phyloP scores from a whole-genome alignment of 2,888 invertebrate genomes.

The Schrankia costaestrigalis region DNA sequence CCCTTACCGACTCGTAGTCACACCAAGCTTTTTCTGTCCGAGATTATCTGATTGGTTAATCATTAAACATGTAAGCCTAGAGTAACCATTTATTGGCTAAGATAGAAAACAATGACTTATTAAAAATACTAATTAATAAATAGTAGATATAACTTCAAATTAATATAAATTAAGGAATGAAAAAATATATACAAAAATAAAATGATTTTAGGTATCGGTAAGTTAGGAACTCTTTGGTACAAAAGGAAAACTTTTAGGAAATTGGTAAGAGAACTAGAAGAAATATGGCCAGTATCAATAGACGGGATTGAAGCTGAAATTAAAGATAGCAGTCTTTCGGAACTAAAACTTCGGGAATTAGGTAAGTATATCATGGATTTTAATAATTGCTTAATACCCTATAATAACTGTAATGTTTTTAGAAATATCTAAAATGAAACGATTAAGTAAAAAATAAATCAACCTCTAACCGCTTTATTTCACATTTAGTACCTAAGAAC shows the following conservation, averaged over 20 bases:
- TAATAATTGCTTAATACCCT: not conserved
- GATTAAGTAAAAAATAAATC: too few species aligned
- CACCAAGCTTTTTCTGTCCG: too few species aligned
- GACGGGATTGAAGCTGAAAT: conserved; percentile 49
- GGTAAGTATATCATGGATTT: conserved; percentile 40
- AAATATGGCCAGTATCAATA: conserved; percentile 56
- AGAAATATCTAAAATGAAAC: too few species aligned
- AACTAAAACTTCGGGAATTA: conserved; percentile 49
- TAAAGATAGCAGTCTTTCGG: conserved; percentile 49
- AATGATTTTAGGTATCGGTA: conserved; percentile 50
- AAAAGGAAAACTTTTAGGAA: conserved; percentile 52
- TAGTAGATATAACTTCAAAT: not conserved
- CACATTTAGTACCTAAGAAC: too few species aligned
- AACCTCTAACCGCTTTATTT: too few species aligned
- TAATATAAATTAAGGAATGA: not conserved
- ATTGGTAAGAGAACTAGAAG: conserved; percentile 53
- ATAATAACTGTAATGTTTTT: too few species aligned
- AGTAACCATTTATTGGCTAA: too few species aligned
- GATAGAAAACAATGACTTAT: not conserved
- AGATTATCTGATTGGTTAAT: too few species aligned
- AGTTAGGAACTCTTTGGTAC: conserved; percentile 58
- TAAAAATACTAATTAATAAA: not conserved
- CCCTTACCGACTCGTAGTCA: too few species aligned
- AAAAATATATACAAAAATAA: not conserved
- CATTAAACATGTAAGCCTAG: too few species aligned